These are phyloP conservation scores for Protobothrops flavoviridis DNA, from an alignment of 2,113 vertebrate genomes.

Conservation along the genomic window DNA sequence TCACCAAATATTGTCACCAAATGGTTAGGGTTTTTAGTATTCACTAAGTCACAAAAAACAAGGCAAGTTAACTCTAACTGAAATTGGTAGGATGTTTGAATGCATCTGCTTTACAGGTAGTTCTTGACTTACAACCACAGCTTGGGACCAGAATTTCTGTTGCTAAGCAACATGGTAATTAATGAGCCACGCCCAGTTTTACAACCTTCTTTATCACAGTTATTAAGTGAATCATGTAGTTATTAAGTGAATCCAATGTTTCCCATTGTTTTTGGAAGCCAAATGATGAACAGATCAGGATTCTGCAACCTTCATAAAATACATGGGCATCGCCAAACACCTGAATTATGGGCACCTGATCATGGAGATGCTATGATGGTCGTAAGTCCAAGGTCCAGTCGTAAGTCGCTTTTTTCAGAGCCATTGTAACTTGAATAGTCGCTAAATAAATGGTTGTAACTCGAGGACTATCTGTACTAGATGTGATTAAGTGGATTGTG, in stretches of 20 bases:
- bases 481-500: not conserved
- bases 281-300: too few species aligned
- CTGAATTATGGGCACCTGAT: not conserved
- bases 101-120: not conserved
- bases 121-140: not conserved
- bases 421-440: not conserved
- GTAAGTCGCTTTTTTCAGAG: not conserved
- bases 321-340: not conserved
- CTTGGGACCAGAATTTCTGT: not conserved
- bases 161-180: not conserved
- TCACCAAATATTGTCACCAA: not conserved
- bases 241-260: not conserved
- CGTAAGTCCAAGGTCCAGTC: not conserved
- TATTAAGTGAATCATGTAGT: not conserved
- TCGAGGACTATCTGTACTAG: not conserved
- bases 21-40: not conserved
- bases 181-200: not conserved
- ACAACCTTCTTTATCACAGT: too few species aligned
- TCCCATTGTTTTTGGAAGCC: not conserved
- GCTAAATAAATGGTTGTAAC: not conserved
- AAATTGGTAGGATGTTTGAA: not conserved
- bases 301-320: not conserved
- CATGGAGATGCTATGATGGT: not conserved
- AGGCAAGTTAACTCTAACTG: not conserved
- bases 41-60: not conserved